Conservation (phyloP, 2,888 invertebrate species). For the Folsomia candida region DNA sequence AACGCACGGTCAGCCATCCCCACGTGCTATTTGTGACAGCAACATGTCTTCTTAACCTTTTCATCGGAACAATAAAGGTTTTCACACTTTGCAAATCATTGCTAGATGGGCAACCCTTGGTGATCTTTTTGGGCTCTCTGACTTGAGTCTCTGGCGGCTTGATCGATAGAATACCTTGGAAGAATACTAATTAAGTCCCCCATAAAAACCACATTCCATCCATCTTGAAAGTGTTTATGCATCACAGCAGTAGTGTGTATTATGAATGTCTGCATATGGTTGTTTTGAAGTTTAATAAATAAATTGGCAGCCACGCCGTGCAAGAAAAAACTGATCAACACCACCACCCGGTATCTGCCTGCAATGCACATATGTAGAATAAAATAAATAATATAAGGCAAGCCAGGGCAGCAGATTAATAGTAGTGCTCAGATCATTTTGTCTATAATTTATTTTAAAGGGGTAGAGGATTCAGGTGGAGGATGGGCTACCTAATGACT, state of each 20-base stretch:
- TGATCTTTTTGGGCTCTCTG: slow-evolving; percentile 2
- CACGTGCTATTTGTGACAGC: neutral
- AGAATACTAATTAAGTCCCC: slow-evolving; percentile 20
- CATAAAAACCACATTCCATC: slow-evolving; percentile 7
- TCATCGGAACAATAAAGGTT: slow-evolving; percentile 23
- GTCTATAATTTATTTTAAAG: neutral
- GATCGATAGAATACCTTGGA: slow-evolving; percentile 17
- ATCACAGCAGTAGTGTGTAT: neutral
- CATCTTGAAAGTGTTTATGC: neutral
- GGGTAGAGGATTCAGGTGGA: slow-evolving; percentile 13
- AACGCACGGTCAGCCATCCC: neutral
- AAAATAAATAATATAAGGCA: too few species aligned
- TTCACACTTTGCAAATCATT: slow-evolving; percentile 35
- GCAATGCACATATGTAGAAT: slow-evolving; percentile 12
- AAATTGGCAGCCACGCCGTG: slow-evolving; percentile 24
- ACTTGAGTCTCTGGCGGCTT: neutral
- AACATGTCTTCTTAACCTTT: neutral
- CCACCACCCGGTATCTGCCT: neutral
- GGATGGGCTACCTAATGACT: slow-evolving; percentile 39
- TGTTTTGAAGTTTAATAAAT: slow-evolving; percentile 22
- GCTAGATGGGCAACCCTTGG: slow-evolving; percentile 7
- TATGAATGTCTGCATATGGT: neutral
- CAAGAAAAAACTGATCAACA: neutral
- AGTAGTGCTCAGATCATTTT: neutral
- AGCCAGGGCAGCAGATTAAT: neutral